phyloP scores from a whole-genome alignment of 1,140 invertebrate genomes.

The Pachypsylla venusta region DNA sequence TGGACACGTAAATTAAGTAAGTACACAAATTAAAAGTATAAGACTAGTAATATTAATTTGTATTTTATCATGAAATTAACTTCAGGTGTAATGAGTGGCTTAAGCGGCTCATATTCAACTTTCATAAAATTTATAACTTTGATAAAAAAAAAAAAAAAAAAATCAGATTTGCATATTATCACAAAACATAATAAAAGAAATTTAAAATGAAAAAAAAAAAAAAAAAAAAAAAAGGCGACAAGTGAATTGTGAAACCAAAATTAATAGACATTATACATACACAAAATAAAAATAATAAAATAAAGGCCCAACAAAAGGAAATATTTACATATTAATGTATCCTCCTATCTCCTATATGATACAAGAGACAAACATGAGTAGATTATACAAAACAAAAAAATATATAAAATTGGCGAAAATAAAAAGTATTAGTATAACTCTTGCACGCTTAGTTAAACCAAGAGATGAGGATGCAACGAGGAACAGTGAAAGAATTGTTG shows the following conservation, averaged over 20 bases:
- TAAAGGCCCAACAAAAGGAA: not conserved
- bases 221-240: not conserved
- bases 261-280: not conserved
- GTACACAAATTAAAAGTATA: too few relatives aligned
- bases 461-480: not conserved
- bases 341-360: too few relatives aligned
- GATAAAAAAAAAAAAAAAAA: not conserved
- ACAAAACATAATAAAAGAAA: not conserved
- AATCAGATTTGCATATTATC: not conserved
- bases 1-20: too few relatives aligned
- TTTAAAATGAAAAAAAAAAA: not conserved
- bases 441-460: not conserved
- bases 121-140: too few relatives aligned
- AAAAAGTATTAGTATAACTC: not conserved
- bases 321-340: not conserved
- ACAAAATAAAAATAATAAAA: not conserved
- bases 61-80: too few relatives aligned
- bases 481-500: too few relatives aligned
- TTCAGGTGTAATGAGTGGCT: too few relatives aligned
- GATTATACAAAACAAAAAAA: not conserved
- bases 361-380: too few relatives aligned
- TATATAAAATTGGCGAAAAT: not conserved
- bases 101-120: too few relatives aligned
- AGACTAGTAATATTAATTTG: too few relatives aligned
- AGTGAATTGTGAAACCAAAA: not conserved